A percentile compares a stretch with the other conserved stretches of the same genome.
phyloP scores from a whole-genome alignment of 2,113 vertebrate species.

The Sardina pilchardus region DNA sequence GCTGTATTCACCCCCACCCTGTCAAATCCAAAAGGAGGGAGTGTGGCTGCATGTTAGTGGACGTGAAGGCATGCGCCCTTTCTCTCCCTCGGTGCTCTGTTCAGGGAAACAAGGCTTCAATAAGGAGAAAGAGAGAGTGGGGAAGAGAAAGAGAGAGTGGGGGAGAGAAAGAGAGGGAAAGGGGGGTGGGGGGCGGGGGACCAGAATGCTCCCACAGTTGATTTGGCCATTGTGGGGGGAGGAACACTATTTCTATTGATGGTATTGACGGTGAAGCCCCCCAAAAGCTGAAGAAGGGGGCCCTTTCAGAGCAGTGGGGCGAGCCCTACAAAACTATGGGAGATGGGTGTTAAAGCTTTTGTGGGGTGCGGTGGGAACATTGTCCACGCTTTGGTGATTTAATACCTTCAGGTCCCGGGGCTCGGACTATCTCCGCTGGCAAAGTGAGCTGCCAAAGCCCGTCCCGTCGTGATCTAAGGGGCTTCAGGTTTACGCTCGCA shows the following conservation, averaged over 20 bases:
- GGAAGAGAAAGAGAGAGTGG: constrained; percentile 42
- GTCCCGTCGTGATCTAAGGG: constrained; percentile 9
- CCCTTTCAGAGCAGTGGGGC: constrained; percentile 60
- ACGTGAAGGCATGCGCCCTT: constrained; percentile 76
- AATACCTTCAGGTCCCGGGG: constrained; percentile 45
- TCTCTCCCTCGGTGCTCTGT: constrained; percentile 58
- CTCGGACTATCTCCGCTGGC: constrained; percentile 45
- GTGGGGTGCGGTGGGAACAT: constrained; percentile 69
- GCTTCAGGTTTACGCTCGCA: not conserved
- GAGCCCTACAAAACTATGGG: constrained; percentile 56
- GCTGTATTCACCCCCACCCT: not conserved
- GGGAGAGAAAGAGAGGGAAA: constrained; percentile 42
- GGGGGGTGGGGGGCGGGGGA: constrained; percentile 61
- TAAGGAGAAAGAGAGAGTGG: constrained; percentile 40
- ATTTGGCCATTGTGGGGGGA: constrained; percentile 64
- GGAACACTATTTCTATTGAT: constrained; percentile 69
- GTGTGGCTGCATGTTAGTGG: constrained; percentile 59
- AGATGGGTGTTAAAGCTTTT: constrained; percentile 66
- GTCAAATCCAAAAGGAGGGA: constrained; percentile 33
- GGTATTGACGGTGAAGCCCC: constrained; percentile 65
- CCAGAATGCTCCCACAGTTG: constrained; percentile 63
- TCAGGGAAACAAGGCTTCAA: constrained; percentile 62
- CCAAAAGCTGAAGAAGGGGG: constrained; percentile 60
- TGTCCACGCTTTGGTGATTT: constrained; percentile 61
- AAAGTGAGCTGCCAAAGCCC: constrained; percentile 46